These are phyloP conservation scores for Pedetes capensis DNA, from an alignment of 2,113 vertebrate genomes.

Conservation along the genomic window DNA sequence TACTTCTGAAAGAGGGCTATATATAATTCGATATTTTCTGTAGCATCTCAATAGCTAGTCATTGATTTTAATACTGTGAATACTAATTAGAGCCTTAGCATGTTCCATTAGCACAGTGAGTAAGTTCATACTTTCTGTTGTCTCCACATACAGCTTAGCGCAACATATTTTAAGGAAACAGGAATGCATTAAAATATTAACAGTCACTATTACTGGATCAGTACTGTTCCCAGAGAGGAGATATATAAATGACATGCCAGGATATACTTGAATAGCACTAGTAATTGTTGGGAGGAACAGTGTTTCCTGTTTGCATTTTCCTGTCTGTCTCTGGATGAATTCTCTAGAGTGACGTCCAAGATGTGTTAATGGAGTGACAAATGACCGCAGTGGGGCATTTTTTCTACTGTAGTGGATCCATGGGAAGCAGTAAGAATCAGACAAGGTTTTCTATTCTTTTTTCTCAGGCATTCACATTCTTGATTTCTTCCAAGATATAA, in stretches of 20 bases:
- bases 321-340: neutral
- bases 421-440: neutral
- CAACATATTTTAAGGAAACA: neutral
- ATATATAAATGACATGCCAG: neutral
- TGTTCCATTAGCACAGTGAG: neutral
- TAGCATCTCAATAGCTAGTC: neutral
- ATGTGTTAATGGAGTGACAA: neutral
- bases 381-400: neutral
- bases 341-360: neutral
- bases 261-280: neutral
- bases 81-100: neutral
- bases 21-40: neutral
- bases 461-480: neutral
- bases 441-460: neutral
- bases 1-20: neutral
- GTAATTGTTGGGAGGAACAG: neutral
- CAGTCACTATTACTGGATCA: neutral
- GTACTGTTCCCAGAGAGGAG: neutral
- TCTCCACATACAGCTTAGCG: neutral
- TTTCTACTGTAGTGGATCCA: neutral
- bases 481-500: neutral
- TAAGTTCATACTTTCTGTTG: neutral
- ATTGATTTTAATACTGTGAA: conserved; percentile 50
- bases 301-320: conserved; percentile 22
- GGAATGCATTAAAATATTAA: neutral